These are phyloP conservation scores for Tychaedon coryphoeus DNA, from an alignment of 2,113 vertebrate species.

Conservation along the genomic window DNA sequence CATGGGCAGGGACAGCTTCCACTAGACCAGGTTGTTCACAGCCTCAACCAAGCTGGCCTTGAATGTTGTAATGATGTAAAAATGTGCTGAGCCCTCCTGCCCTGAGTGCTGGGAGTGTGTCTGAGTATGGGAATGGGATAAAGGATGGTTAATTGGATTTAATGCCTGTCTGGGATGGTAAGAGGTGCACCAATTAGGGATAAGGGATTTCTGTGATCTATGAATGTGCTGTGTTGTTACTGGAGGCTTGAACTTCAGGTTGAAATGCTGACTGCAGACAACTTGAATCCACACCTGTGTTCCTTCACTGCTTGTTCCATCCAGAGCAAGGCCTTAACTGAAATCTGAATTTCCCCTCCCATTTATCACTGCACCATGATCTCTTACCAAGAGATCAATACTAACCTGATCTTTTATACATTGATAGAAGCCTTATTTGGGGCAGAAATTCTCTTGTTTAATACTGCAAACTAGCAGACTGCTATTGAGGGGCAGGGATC, in stretches of 20 bases:
- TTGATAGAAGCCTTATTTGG: background rate
- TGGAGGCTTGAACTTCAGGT: background rate
- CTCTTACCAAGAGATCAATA: background rate
- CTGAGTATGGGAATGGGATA: background rate
- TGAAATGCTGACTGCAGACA: background rate
- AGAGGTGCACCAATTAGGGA: background rate
- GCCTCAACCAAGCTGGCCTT: rapidly evolving
- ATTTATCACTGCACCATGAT: background rate
- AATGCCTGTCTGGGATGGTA: background rate
- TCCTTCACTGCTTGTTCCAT: background rate
- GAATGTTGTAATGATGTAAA: background rate
- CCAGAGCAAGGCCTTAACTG: background rate
- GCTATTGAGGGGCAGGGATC: background rate
- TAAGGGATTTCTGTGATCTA: background rate
- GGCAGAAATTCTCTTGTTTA: background rate
- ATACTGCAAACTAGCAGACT: background rate
- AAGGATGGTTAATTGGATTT: rapidly evolving
- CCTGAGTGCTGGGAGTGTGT: background rate
- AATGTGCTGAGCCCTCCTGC: rapidly evolving
- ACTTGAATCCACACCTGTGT: background rate
- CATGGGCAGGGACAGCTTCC: background rate
- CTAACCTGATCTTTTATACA: background rate
- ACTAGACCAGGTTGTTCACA: background rate
- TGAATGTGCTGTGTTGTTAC: background rate
- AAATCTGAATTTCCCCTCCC: background rate